Evolutionary conservation across 1,140 invertebrate species (phyloP), one percentile per base, ranked within the genome.

Genomic region (Drosophila eugracilis): DNA sequence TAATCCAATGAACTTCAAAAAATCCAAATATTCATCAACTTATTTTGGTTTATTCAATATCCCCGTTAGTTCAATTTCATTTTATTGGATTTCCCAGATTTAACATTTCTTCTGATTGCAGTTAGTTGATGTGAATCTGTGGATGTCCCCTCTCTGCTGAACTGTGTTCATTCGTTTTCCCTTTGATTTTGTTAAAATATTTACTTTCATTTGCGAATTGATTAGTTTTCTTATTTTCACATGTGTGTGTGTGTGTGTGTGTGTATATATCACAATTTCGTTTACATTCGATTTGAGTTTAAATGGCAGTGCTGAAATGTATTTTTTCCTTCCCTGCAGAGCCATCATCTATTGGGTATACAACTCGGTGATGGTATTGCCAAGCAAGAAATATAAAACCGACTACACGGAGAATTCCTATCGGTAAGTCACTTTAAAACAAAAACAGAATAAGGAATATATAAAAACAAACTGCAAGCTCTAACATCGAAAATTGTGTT

Each of bases 271-370:
- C 48, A 59, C 21, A 72, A 53, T 62, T 73, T 62, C 47, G 28
- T 53, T 32, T 80, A 53, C 63, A 55, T 44, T 73, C 30, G 48
- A 36, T 62, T 78, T 69, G 24, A 76, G 36, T 45, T 73, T 22
- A 53, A 60, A 37, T 41, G 12, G 57, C 26, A 47, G 49, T 59
- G 44, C 48, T 39, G 76, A 65, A 41, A 17, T 39, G 15, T 36
- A 49, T 60, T 3, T 17, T 15, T 22, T 22, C 15, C 69, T 12
- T 12, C 63, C 52, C 39, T 21, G 34, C 14, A 94, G 96, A 69
- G 96, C 97, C 52, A 97, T 98, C 92, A 97, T 95, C 92, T 97
- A 97, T 92, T 98, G 97, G 97, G 95, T 96, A 24, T 96, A 96
- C 86, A 96, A 97, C 75, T 95, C 95, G 62, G 95, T 96, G 17